Evolutionary conservation across 2,888 invertebrate species (phyloP).

Genomic region (Heliconius sara): DNA sequence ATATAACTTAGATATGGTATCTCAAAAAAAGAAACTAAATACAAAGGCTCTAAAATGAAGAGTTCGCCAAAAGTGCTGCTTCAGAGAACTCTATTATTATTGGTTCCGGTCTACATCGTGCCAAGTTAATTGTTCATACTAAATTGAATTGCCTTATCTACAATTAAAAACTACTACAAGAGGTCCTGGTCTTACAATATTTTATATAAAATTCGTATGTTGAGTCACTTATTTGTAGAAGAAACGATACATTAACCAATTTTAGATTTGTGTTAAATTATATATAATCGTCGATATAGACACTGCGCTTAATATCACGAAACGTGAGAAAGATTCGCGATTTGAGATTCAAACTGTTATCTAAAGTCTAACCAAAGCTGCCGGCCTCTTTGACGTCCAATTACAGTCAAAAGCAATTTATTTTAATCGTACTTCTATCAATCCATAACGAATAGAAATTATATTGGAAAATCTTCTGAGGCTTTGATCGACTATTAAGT

Average conservation of each 20-base stretch:
- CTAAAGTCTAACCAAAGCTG: slow-evolving; percentile 66
- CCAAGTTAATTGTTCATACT: slow-evolving; percentile 15
- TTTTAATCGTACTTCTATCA: slow-evolving; percentile 70
- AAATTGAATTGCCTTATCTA: slow-evolving; percentile 5
- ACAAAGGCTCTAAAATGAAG: not conserved
- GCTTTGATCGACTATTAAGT: slow-evolving; percentile 25
- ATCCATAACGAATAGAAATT: slow-evolving; percentile 57
- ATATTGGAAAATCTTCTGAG: slow-evolving; percentile 37
- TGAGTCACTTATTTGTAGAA: not conserved
- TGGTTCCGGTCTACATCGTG: slow-evolving; percentile 22
- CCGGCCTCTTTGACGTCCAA: slow-evolving; percentile 73
- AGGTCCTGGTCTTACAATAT: not conserved
- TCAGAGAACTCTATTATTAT: slow-evolving; percentile 6
- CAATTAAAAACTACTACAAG: not conserved
- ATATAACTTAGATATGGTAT: not conserved
- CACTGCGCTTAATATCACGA: slow-evolving; percentile 47
- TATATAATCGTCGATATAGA: slow-evolving; percentile 17
- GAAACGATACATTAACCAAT: not conserved
- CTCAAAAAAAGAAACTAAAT: not conserved
- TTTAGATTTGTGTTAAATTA: not conserved
- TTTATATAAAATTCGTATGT: not conserved
- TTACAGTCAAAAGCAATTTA: slow-evolving; percentile 69
- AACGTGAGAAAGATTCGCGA: slow-evolving; percentile 79
- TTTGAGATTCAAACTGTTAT: slow-evolving; percentile 65
- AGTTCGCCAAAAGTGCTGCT: slow-evolving; percentile 48